Conservation (phyloP, 2,888 invertebrate species). For the Allygus modestus region DNA sequence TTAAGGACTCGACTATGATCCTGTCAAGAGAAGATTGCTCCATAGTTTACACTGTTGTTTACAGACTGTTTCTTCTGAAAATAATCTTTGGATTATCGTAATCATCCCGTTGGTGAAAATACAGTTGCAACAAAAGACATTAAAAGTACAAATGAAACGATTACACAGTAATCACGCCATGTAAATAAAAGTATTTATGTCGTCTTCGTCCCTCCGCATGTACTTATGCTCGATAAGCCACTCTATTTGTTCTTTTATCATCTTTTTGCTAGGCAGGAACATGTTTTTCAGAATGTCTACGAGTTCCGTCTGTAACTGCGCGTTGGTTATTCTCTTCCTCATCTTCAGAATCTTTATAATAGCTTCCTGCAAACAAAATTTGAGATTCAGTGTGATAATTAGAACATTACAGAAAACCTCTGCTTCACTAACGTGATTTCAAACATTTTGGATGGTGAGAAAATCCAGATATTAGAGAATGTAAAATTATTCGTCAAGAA, state of each 20-base stretch:
- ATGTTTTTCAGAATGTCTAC: conserved; percentile 99
- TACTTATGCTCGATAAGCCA: conserved; percentile 99
- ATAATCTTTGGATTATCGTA: conserved; percentile 18
- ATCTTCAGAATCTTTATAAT: conserved; percentile 99
- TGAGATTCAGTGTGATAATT: too few relatives aligned
- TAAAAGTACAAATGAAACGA: conserved; percentile 36
- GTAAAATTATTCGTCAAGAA: too few relatives aligned
- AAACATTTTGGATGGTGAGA: too few relatives aligned
- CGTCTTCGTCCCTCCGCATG: conserved; percentile 96
- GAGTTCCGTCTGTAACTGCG: conserved; percentile 96
- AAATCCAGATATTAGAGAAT: too few relatives aligned
- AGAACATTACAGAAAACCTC: too few relatives aligned
- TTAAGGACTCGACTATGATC: not conserved
- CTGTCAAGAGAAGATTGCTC: conserved; percentile 30
- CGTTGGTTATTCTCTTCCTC: conserved; percentile 96
- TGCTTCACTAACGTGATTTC: too few relatives aligned
- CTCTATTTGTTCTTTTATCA: conserved; percentile 99
- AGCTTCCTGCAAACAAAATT: conserved; percentile 87
- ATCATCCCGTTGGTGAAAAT: not conserved
- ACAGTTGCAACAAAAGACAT: conserved; percentile 9
- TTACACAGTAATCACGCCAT: conserved; percentile 84
- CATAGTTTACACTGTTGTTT: not conserved
- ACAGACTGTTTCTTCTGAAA: not conserved
- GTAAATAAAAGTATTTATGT: conserved; percentile 98
- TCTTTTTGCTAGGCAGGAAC: conserved; percentile 99